A percentile compares a stretch with the other conserved stretches of the same genome.
Evolutionary conservation across 2,888 invertebrate genomes (phyloP).

Genomic region (Fragum fragum): DNA sequence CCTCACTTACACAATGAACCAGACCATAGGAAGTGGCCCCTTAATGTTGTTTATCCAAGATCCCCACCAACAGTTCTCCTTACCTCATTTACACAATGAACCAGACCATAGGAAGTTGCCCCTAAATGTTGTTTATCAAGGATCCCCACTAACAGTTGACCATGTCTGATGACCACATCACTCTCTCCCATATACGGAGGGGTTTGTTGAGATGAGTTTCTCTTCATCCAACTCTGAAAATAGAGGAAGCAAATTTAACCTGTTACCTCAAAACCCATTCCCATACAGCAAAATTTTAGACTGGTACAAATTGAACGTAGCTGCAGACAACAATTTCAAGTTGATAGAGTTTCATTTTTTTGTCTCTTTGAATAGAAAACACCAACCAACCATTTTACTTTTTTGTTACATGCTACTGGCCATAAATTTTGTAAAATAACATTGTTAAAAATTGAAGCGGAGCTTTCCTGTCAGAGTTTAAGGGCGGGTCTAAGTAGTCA

Average conservation of each 20-base stretch:
- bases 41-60: slow-evolving; percentile 98
- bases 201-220: not conserved
- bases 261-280: too few relatives aligned
- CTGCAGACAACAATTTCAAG: too few relatives aligned
- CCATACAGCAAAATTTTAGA: too few relatives aligned
- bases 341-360: too few relatives aligned
- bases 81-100: slow-evolving; percentile 97
- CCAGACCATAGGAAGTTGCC: slow-evolving; percentile 96
- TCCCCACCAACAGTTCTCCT: slow-evolving; percentile 95
- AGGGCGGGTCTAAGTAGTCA: too few relatives aligned
- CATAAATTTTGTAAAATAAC: too few relatives aligned
- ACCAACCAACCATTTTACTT: too few relatives aligned
- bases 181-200: slow-evolving; percentile 93
- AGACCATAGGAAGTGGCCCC: slow-evolving; percentile 89
- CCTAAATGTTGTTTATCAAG: slow-evolving; percentile 99
- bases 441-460: too few relatives aligned
- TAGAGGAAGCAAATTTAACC: not conserved
- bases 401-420: too few relatives aligned
- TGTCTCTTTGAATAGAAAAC: too few relatives aligned
- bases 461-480: too few relatives aligned
- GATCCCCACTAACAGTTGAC: slow-evolving; percentile 94
- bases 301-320: too few relatives aligned
- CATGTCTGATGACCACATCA: slow-evolving; percentile 94
- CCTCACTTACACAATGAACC: slow-evolving; percentile 97
- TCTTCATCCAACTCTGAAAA: slow-evolving; percentile 66